Base-by-base conservation (phyloP, 1,140 invertebrate species). In the Neodiprion virginianus region DNA sequence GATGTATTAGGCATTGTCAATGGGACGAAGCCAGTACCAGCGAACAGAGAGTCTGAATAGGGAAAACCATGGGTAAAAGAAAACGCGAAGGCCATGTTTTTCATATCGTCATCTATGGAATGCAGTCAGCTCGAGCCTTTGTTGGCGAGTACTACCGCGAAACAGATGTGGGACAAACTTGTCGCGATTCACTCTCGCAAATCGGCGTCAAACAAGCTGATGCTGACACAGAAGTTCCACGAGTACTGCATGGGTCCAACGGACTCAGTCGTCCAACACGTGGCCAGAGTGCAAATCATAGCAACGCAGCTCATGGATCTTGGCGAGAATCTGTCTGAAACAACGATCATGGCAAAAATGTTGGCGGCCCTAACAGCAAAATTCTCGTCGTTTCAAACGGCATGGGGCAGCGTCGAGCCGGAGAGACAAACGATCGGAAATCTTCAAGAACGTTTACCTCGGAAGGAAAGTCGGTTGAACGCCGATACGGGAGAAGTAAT, bases 91-190 rank as follows among this genome's bases (percentile, higher is more conserved):
- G 72, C 75, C 9, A 74, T 67, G 28, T 40, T 40, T 40, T 40
- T 40, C 2, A 40, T 40, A 40, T 40, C 1, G 28, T 40, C 28
- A 40, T 11, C 69, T 50, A 17, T 75, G 28, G 74, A 71, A n/a
- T 71, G 71, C 69, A 67, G 48, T 61, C 74, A 75, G 14, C 53
- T 75, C 8, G 69, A 76, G 17, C 53, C 7, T 23, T 40, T 76
- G n/a, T 61, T 74, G 28, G 48, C 28, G n/a, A 74, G 23, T 12
- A 14, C 48, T 2, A 73, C 67, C 17, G 72, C 75, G 7, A 74
- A 71, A 47, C 53, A 76, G 14, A 77, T 77, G 73, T 75, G 73
- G 76, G 23, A 74, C 12, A 77, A 73, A 67, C 28, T 74, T 8
- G 40, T n/a, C 8, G 23, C 10, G 4, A 71, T 76, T 40, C 49